These are phyloP conservation scores for Apostichopus leukothele DNA, from an alignment of 53 echinoderm and acorn worm species.

Conservation along the genomic window DNA sequence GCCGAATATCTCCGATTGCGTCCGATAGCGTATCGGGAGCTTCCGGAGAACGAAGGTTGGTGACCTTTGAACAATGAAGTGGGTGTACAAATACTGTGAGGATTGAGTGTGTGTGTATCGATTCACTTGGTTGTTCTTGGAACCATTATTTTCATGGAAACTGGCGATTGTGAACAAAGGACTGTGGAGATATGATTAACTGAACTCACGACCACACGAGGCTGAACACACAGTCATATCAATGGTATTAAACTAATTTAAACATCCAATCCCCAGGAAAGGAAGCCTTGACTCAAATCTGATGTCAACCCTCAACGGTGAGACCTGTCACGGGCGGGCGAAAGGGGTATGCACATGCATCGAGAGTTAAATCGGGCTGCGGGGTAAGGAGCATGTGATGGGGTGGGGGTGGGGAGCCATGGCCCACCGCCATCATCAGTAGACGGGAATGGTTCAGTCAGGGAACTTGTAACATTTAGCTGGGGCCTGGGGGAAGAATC, in stretches of 20 bases:
- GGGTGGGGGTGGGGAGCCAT: too few relatives aligned
- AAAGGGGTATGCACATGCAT: too few relatives aligned
- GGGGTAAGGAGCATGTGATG: too few relatives aligned
- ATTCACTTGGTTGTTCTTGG: background rate
- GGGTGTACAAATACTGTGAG: background rate
- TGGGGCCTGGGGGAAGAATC: too few relatives aligned
- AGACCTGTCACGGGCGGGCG: too few relatives aligned
- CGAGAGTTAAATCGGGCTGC: too few relatives aligned
- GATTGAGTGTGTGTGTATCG: background rate
- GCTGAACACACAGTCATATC: background rate
- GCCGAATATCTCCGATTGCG: conserved; percentile 22
- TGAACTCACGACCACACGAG: background rate
- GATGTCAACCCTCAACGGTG: too few relatives aligned
- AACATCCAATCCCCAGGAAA: background rate
- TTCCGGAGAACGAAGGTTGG: conserved; percentile 10
- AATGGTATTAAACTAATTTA: background rate
- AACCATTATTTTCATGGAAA: conserved; percentile 3
- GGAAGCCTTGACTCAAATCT: background rate
- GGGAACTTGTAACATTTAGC: too few relatives aligned
- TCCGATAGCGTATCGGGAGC: conserved; percentile 10
- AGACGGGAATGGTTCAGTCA: too few relatives aligned
- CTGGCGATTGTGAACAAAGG: background rate
- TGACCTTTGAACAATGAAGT: conserved; percentile 33
- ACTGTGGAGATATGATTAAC: background rate
- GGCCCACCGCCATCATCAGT: too few relatives aligned